phyloP scores from a whole-genome alignment of 2,888 invertebrate species.

The Agapetus fuscipes region DNA sequence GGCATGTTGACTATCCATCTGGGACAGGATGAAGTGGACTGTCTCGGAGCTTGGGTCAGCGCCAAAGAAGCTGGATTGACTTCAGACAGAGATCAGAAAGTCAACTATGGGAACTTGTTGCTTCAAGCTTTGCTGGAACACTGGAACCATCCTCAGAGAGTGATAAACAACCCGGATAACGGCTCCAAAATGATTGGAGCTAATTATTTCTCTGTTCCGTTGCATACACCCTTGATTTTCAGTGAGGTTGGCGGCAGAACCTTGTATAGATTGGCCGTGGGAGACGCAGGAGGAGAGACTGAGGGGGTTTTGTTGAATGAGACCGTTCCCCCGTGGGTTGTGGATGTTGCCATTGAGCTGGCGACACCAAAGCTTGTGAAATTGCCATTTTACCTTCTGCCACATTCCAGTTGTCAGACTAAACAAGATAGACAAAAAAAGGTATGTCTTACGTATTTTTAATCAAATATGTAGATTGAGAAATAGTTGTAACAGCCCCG shows the following conservation, averaged over 20 bases:
- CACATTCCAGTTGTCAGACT: slow-evolving; percentile 70
- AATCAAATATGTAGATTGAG: no score
- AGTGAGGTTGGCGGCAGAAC: slow-evolving; percentile 96
- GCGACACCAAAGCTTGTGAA: slow-evolving; percentile 93
- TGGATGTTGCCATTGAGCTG: slow-evolving; percentile 88
- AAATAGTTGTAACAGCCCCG: no score
- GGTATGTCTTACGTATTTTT: slow-evolving; percentile 40
- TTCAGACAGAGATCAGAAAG: slow-evolving; percentile 72
- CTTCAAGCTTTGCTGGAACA: slow-evolving; percentile 91
- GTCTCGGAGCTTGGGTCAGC: slow-evolving; percentile 97
- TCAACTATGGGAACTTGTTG: slow-evolving; percentile 91
- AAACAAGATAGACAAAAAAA: slow-evolving; percentile 70
- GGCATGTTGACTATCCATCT: slow-evolving; percentile 97
- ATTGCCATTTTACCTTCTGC: slow-evolving; percentile 92
- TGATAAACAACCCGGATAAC: slow-evolving; percentile 52
- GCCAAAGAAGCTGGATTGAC: slow-evolving; percentile 89
- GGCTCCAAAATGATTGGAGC: slow-evolving; percentile 67
- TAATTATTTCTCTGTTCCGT: slow-evolving; percentile 82
- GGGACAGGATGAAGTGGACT: slow-evolving; percentile 95
- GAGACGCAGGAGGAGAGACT: slow-evolving; percentile 90
- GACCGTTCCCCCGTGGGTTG: slow-evolving; percentile 93
- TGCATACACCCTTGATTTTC: slow-evolving; percentile 94
- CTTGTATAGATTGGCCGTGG: slow-evolving; percentile 68
- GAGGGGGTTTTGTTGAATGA: slow-evolving; percentile 87
- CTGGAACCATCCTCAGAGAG: slow-evolving; percentile 71